Evolutionary conservation across 2,113 vertebrate species (phyloP), one percentile per base, ranked within the genome.

Genomic region (Brachyhypopomus occidentalis): DNA sequence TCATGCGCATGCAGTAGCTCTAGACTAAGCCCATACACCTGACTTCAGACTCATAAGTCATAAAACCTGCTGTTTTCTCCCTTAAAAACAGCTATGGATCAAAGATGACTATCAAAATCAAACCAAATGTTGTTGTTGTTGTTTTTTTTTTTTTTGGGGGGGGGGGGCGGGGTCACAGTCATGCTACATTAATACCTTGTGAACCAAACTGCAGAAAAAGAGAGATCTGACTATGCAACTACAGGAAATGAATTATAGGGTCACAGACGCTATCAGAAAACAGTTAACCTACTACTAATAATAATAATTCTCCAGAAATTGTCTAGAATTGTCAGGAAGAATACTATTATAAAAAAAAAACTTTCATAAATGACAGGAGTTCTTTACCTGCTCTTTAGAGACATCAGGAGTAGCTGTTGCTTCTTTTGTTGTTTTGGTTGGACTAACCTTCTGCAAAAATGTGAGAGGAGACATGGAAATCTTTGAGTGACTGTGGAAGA

Each of bases 301-400:
- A 36, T 38, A 77, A 25, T 19, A n/a, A 63, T 25, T 78, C n/a
- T 19, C 17, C 19, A 71, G 23, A 45, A 71, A 60, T 58, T 36
- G n/a, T 8, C 34, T 12, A 41, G 19, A 56, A 67, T 30, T 41
- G 48, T 9, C 16, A 19, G 17, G 9, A 41, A 78, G 38, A 23
- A 22, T 2, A 34, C 63, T 23, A 25, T 41, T 4, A 34, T 6
- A 58, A 48, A 62, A 4, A 34, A 45, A 8, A 75, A 41, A 5
- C 17, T 69, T 1, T 45, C n/a, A 58, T 12, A 12, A 5, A 63
- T 81, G 36, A 5, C 38, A 82, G 41, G 2, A 67, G 1, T 19
- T 60, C 5, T 56, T 93, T 90, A 94, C 94, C 93, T 93, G 91
- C n/a, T 92, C 92, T 87, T 90, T 93, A 38, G 91, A 5, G 71